Conservation (phyloP, 2,888 invertebrate genomes). For the Erpobdella octoculata region DNA sequence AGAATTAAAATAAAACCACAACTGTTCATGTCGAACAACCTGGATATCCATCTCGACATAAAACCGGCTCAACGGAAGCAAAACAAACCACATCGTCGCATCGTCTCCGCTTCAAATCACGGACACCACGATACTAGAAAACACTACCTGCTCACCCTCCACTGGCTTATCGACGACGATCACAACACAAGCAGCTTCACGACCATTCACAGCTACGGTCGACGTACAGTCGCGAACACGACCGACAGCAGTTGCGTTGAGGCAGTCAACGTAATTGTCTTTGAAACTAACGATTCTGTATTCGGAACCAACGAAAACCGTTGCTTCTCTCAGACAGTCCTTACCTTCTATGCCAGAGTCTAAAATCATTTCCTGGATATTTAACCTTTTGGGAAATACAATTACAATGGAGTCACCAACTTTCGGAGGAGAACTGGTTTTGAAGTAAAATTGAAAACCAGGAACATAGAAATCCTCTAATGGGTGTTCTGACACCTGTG, state of each 20-base stretch:
- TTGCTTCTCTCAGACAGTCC: conserved; percentile 29
- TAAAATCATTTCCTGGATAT: conserved; percentile 28
- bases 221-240: background rate
- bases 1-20: no score
- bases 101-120: no score
- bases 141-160: no score
- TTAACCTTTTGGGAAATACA: conserved; percentile 28
- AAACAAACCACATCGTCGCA: no score
- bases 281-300: background rate
- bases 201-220: background rate
- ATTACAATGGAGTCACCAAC: conserved; percentile 28
- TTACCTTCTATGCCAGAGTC: conserved; percentile 28
- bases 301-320: conserved; percentile 27
- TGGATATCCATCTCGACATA: no score
- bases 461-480: background rate
- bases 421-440: conserved; percentile 27
- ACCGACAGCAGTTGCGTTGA: background rate
- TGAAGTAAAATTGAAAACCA: background rate
- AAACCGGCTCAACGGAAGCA: no score
- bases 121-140: no score
- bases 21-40: no score
- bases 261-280: conserved; percentile 22
- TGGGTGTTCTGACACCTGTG: conserved; percentile 17
- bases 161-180: no score
- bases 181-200: background rate